Percentiles rank a stretch among this genome's conserved stretches.
phyloP scores from a whole-genome alignment of 2,888 invertebrate genomes.

The Amphipyra berbera region DNA sequence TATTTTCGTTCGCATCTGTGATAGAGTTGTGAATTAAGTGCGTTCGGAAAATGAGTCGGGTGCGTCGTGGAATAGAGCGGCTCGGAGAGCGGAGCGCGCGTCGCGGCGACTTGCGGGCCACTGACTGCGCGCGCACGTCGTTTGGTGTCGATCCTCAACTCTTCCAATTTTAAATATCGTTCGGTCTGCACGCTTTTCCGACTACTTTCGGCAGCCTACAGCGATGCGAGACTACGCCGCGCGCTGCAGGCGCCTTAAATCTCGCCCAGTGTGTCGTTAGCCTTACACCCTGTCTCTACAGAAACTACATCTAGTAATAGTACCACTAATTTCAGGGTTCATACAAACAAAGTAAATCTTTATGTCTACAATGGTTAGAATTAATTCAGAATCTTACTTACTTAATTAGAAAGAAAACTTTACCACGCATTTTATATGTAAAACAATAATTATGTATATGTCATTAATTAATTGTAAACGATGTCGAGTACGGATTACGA shows the following conservation, averaged over 20 bases:
- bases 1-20: constrained; percentile 61
- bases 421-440: too few relatives aligned
- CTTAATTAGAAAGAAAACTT: too few relatives aligned
- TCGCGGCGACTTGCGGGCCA: constrained; percentile 85
- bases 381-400: neutral
- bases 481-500: too few relatives aligned
- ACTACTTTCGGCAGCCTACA: constrained; percentile 60
- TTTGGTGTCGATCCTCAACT: constrained; percentile 73
- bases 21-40: constrained; percentile 61
- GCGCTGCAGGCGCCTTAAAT: constrained; percentile 21
- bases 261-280: constrained; percentile 40
- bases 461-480: too few relatives aligned
- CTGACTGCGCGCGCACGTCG: constrained; percentile 82
- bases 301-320: neutral
- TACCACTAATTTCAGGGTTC: neutral
- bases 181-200: constrained; percentile 76
- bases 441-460: too few relatives aligned
- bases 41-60: constrained; percentile 77
- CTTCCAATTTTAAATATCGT: constrained; percentile 85
- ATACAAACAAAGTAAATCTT: neutral
- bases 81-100: constrained; percentile 80
- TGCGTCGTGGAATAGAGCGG: constrained; percentile 72
- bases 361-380: neutral
- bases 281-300: constrained; percentile 42
- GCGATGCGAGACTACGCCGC: constrained; percentile 25